phyloP scores from a whole-genome alignment of 2,888 invertebrate genomes.

The Scelioninae gen. 2 region DNA sequence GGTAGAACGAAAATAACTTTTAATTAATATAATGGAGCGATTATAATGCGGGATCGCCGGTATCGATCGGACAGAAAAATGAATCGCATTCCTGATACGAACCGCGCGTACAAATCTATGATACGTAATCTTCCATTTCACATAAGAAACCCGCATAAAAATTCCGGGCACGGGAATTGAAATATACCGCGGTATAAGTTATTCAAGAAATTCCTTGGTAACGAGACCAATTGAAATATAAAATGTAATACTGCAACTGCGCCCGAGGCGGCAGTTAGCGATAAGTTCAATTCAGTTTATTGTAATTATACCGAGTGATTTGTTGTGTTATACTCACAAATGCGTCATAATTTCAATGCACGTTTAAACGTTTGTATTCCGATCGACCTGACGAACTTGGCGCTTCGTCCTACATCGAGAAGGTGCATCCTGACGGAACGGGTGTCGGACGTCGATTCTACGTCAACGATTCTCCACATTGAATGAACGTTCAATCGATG shows the following conservation, averaged over 20 bases:
- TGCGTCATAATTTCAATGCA: slow-evolving; percentile 33
- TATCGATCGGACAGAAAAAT: slow-evolving; percentile 8
- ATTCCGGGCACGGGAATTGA: slow-evolving; percentile 39
- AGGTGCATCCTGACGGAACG: no score
- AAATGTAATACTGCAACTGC: slow-evolving; percentile 47
- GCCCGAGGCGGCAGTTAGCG: slow-evolving; percentile 43
- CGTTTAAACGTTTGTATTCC: slow-evolving; percentile 17
- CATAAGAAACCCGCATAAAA: slow-evolving; percentile 38
- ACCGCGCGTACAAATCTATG: slow-evolving; percentile 25
- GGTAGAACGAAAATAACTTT: slow-evolving; percentile 14
- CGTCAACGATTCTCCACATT: no score
- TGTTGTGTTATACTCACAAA: slow-evolving; percentile 37
- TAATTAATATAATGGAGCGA: slow-evolving; percentile 31
- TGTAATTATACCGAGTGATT: slow-evolving; percentile 46
- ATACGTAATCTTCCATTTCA: slow-evolving; percentile 34
- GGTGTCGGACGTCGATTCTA: slow-evolving; percentile 22
- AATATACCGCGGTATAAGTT: slow-evolving; percentile 47
- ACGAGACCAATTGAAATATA: slow-evolving; percentile 56
- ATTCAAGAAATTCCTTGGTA: slow-evolving; percentile 53
- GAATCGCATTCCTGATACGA: slow-evolving; percentile 14
- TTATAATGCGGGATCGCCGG: slow-evolving; percentile 20
- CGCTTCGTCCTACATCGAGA: not conserved
- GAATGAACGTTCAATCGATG: no score
- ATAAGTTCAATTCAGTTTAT: slow-evolving; percentile 45
- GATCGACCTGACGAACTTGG: no score